These are phyloP conservation scores for Pycnonotus jocosus DNA, from an alignment of 2,113 vertebrate genomes.

Conservation along the genomic window DNA sequence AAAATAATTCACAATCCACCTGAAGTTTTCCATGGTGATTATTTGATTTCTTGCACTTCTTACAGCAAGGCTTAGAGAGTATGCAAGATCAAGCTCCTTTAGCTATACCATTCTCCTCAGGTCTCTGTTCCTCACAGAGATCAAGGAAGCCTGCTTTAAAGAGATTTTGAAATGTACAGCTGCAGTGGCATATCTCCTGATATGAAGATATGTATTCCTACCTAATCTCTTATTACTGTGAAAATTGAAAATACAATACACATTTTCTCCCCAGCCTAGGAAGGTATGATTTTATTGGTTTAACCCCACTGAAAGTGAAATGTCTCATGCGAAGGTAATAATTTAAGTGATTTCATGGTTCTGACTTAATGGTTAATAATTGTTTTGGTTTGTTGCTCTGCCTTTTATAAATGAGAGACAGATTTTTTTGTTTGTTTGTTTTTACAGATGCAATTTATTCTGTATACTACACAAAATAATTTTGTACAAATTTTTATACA, in stretches of 20 bases:
- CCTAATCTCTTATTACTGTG: neutral
- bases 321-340: neutral
- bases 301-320: neutral
- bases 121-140: neutral
- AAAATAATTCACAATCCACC: neutral
- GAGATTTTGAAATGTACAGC: neutral
- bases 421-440: neutral
- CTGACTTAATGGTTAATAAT: neutral
- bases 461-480: neutral
- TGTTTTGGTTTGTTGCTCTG: neutral
- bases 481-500: too few species aligned
- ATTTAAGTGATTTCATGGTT: neutral
- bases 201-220: neutral
- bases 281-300: neutral
- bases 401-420: neutral
- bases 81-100: neutral
- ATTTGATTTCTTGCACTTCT: neutral
- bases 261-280: neutral
- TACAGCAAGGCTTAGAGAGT: neutral
- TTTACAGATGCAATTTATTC: conserved; percentile 23
- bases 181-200: neutral
- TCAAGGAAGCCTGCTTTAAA: neutral
- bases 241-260: neutral
- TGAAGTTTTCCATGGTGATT: neutral
- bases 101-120: neutral